These are phyloP conservation scores for Clarias fuscus DNA, from an alignment of 2,797 vertebrate species.

Conservation along the genomic window DNA sequence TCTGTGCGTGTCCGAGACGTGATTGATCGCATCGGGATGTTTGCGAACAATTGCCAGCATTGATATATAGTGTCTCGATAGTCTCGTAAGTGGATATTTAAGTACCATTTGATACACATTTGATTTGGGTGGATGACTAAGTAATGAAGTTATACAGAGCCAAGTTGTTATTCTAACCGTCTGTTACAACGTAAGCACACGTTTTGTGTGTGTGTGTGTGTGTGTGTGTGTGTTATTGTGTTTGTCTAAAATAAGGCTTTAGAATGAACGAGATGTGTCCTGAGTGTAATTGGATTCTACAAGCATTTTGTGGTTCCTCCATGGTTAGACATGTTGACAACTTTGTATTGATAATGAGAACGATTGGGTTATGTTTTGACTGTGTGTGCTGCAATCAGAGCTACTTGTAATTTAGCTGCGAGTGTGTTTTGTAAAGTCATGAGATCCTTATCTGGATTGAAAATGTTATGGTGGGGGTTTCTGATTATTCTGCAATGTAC, in stretches of 20 bases:
- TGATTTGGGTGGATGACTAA: slow-evolving; percentile 45
- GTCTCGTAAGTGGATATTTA: slow-evolving; percentile 45
- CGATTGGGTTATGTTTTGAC: slow-evolving; percentile 3
- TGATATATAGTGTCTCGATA: slow-evolving; percentile 45
- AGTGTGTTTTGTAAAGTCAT: not conserved
- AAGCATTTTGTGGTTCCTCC: slow-evolving; percentile 5
- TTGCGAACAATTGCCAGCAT: slow-evolving; percentile 46
- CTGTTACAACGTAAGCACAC: slow-evolving; percentile 19
- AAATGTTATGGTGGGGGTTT: not conserved
- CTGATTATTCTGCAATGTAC: not conserved
- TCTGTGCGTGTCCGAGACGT: slow-evolving; percentile 25
- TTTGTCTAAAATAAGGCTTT: slow-evolving; percentile 18
- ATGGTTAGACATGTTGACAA: not conserved
- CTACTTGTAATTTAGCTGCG: not conserved
- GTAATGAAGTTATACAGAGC: slow-evolving; percentile 32
- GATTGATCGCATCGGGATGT: slow-evolving; percentile 53
- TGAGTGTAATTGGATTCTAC: not conserved
- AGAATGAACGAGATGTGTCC: not conserved
- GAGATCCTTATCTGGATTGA: not conserved
- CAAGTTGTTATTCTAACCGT: slow-evolving; percentile 27
- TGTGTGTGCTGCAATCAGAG: not conserved
- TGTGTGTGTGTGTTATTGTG: slow-evolving; percentile 1
- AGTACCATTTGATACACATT: slow-evolving; percentile 44
- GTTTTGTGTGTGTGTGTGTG: not conserved
- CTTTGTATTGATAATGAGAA: not conserved